These are phyloP conservation scores for Spea hammondii DNA, from an alignment of 2,797 vertebrate genomes.

Conservation along the genomic window DNA sequence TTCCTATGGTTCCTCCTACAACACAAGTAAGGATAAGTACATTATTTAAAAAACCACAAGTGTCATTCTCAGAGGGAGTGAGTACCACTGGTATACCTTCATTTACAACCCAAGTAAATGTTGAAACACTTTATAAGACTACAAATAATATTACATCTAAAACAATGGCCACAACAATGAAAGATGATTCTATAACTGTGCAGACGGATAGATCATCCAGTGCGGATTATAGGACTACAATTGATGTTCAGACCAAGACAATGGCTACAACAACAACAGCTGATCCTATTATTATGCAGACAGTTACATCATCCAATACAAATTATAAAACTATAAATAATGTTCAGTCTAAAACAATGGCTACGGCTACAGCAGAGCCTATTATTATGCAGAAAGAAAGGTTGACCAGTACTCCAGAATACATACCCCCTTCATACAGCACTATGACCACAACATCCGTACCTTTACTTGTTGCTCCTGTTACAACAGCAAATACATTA, in stretches of 20 bases:
- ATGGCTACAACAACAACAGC: background rate
- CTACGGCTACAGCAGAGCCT: slow-evolving; percentile 39
- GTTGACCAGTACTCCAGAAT: slow-evolving; percentile 4
- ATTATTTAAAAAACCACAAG: background rate
- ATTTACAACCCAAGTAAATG: background rate
- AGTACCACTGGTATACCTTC: slow-evolving; percentile 8
- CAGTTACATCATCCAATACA: background rate
- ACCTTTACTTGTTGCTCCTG: slow-evolving; percentile 14
- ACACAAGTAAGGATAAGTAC: background rate
- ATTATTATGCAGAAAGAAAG: background rate
- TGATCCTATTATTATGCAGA: background rate
- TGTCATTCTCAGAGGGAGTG: slow-evolving; percentile 20
- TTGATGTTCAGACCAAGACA: background rate
- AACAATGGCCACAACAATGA: background rate
- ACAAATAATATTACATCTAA: background rate
- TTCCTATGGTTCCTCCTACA: background rate
- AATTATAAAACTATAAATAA: background rate
- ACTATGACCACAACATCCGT: slow-evolving; percentile 27
- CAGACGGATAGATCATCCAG: background rate
- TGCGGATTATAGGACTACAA: too few species aligned
- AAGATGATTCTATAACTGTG: background rate
- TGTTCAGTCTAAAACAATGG: background rate
- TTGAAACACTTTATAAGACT: background rate
- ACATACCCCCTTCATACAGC: background rate
- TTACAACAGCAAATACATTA: background rate